Percentiles rank a stretch among this genome's conserved stretches.
phyloP scores from a whole-genome alignment of 2,888 invertebrate genomes.

The Laspeyria flexula region DNA sequence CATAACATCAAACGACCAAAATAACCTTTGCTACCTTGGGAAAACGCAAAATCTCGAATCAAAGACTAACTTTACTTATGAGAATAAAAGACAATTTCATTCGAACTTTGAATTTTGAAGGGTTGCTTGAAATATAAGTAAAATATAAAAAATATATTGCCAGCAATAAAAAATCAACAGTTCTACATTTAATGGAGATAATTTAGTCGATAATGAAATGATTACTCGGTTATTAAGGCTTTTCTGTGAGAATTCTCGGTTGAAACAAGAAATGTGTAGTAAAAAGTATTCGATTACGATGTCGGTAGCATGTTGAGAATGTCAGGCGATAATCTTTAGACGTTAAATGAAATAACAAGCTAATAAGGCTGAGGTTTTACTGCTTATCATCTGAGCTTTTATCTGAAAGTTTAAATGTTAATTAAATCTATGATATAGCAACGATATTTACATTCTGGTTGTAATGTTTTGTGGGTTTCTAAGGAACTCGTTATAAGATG shows the following conservation, averaged over 20 bases:
- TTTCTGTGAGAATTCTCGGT: conserved; percentile 20
- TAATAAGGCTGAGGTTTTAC: conserved; percentile 9
- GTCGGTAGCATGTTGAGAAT: conserved; percentile 28
- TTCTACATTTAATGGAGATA: conserved; percentile 6
- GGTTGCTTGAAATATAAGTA: neutral
- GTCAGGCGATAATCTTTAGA: conserved; percentile 19
- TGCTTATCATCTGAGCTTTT: conserved; percentile 7
- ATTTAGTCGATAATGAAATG: conserved; percentile 11
- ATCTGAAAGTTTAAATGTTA: conserved; percentile 14
- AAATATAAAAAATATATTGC: neutral
- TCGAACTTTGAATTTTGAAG: neutral
- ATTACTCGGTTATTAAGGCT: conserved; percentile 17
- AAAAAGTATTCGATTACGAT: conserved; percentile 32
- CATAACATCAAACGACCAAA: conserved; percentile 28
- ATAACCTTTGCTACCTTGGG: neutral
- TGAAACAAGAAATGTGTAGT: conserved; percentile 25
- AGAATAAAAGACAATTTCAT: neutral
- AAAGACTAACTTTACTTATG: too few species aligned
- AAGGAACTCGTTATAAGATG: conserved; percentile 12
- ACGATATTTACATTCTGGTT: conserved; percentile 13
- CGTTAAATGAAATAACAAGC: conserved; percentile 19
- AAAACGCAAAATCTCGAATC: conserved; percentile 2
- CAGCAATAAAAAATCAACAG: conserved; percentile 2
- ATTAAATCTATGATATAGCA: conserved; percentile 10
- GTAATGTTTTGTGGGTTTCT: conserved; percentile 25